Base-by-base conservation (phyloP, 1,140 invertebrate species). In the Mactra quadrangularis region DNA sequence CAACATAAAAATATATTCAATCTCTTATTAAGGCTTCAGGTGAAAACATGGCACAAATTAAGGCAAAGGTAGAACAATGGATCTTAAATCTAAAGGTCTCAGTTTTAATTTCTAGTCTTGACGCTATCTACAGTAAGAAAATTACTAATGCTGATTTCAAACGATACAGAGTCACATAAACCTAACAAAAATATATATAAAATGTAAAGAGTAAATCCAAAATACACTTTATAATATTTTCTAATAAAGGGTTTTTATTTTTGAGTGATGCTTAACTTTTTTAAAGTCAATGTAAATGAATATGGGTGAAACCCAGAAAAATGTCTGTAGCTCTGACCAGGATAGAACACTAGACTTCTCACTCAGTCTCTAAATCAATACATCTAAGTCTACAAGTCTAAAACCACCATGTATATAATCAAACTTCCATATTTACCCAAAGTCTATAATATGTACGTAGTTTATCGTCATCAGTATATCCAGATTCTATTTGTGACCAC, bases 381-480 rank as follows among this genome's bases (percentile, higher is more conserved):
- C 22, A 22, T 57, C 55, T 11, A 57, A 9, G 25, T 27, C 17
- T 57, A 17, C 6, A 9, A 17, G 9, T 7, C 22, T 11, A 11
- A 57, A 17, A n/a, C 55, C 55, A 57, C 22, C 6, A 57, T 57
- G 9, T 57, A 27, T 57, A 17, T 9, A 57, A 53, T 52, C 25
- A 50, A 11, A 27, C 50, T 13, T n/a, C n/a, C n/a, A n/a, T n/a
- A n/a, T 79, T 85, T 82, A 93, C 93, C 98, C 98, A 99, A 90
- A 96, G 94, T 77, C 98, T 94, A 91, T 96, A 98, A 92, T 98
- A 99, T 85, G 95, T 95, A 9, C 93, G 92, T 19, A 97, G 82
- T 79, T 93, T 90, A 87, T 93, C 96, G 93, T 55, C 95, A 27
- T 94, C 94, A 17, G 87, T 85, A 66, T 95, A 93, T 52, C 94